Evolutionary conservation across 2,888 invertebrate genomes (phyloP), one percentile per base, ranked within the genome.

Genomic region (Nebria brevicollis): DNA sequence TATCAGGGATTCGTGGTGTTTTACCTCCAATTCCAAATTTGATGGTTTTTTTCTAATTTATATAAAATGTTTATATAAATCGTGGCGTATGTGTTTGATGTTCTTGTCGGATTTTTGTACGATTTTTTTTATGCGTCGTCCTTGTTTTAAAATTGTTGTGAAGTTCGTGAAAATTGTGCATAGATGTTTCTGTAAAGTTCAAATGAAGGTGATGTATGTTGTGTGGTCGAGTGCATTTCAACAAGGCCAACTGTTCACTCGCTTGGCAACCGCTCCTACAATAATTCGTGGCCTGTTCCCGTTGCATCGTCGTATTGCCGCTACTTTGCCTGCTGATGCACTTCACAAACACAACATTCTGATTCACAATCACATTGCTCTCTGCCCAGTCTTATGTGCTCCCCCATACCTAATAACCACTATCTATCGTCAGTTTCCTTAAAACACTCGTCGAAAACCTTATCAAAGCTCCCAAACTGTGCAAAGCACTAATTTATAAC

Each of bases 171-270:
- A 77, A 81, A 72, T 66, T 77, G 81, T 81, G 77, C 72, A 72
- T 76, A 79, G 66, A 81, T 77, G 82, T 83, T 85, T 54, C 54
- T 54, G 84, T 82, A 84, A 84, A 85, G 85, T 86, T 85, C 84
- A 83, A 83, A 85, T 85, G 84, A 86, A 86, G 86, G 86, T 86
- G 86, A 86, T 86, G 86, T 54, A 54, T 54, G 54, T 86, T 85
- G 85, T 85, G 85, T 85, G 85, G 84, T 85, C 84, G 84, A 85
- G 85, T 85, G 85, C 86, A 86, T 83, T 86, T 83, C 84, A 85
- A 85, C 85, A 86, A 85, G 86, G 87, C 86, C 86, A 85, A 83
- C 81, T 82, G 84, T 85, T 84, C 83, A 86, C 87, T 85, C 87
- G 87, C 87, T 85, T 87, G 87, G 87, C 86, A 87, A 87, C 87